Evolutionary conservation across 2,888 invertebrate species (phyloP), one percentile per base, ranked within the genome.

Genomic region (Cyclophora albipunctata): DNA sequence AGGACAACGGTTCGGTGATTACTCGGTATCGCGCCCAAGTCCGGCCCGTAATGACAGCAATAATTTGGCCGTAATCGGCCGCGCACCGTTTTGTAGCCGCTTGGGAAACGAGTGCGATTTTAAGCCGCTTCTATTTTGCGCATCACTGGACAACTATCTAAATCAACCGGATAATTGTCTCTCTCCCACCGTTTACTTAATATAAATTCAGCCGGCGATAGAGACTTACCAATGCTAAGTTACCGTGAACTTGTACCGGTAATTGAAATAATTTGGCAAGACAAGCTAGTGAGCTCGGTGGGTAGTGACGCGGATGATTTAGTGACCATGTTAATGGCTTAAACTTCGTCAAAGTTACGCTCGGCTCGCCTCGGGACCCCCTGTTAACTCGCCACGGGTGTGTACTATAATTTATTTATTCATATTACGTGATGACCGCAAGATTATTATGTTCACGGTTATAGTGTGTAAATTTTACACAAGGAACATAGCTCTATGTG

Each of bases 21-120:
- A 81, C 75, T 74, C 59, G 59, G 65, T 68, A 72, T 75, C 70
- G 73, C 66, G 67, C 71, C 71, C 71, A 71, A 65, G 63, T 64
- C 69, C 67, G 69, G 71, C 70, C 78, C 74, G 74, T 87, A 87
- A 87, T 86, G 84, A 81, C 75, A 71, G 83, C 78, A 78, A 87
- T 87, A 87, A 87, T 86, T 87, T 80, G 83, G 76, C 80, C 80
- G 79, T 86, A 87, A 85, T 85, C 81, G 84, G 74, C 76, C 75
- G 72, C 79, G 78, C 71, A 75, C 74, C 79, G 79, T 75, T 84
- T 81, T 82, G 83, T 80, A 77, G 78, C 71, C 79, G 81, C 81
- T 82, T 80, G 86, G 86, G 86, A 84, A 73, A 73, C 65, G 67
- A 73, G 75, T 75, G 68, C 72, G 78, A 81, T 84, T 86, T 86